phyloP scores from a whole-genome alignment of 2,888 invertebrate species.

The Pharmacophagus antenor region DNA sequence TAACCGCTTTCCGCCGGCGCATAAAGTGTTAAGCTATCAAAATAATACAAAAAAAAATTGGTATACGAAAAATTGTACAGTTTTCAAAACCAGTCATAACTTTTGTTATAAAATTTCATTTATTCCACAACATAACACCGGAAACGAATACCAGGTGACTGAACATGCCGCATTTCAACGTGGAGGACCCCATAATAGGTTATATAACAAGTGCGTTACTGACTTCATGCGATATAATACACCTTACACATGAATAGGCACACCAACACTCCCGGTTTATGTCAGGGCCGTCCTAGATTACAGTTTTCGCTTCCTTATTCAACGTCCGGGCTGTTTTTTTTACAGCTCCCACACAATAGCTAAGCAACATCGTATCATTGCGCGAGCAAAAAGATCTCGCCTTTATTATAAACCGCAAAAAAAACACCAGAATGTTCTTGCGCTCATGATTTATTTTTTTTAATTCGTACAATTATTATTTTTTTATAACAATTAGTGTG shows the following conservation, averaged over 20 bases:
- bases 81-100: background rate
- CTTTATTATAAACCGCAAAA: slow-evolving; percentile 10
- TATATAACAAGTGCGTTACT: slow-evolving; percentile 17
- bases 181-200: slow-evolving; percentile 13
- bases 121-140: slow-evolving; percentile 6
- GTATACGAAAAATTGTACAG: background rate
- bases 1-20: no score
- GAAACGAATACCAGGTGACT: slow-evolving; percentile 19
- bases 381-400: slow-evolving; percentile 3
- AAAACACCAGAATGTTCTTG: background rate
- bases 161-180: slow-evolving; percentile 9
- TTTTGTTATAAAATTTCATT: slow-evolving; percentile 4
- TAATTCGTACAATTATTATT: background rate
- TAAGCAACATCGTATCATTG: slow-evolving; percentile 12
- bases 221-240: slow-evolving; percentile 21
- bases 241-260: slow-evolving; percentile 21
- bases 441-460: background rate
- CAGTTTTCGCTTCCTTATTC: slow-evolving; percentile 26
- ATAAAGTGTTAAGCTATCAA: background rate
- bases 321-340: slow-evolving; percentile 17
- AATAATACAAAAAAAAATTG: background rate
- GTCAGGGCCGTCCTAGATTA: slow-evolving; percentile 23
- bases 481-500: background rate
- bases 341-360: slow-evolving; percentile 22
- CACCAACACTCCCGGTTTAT: slow-evolving; percentile 13